Base-by-base conservation (phyloP, 1,140 invertebrate genomes). In the Lanistes nyassanus region DNA sequence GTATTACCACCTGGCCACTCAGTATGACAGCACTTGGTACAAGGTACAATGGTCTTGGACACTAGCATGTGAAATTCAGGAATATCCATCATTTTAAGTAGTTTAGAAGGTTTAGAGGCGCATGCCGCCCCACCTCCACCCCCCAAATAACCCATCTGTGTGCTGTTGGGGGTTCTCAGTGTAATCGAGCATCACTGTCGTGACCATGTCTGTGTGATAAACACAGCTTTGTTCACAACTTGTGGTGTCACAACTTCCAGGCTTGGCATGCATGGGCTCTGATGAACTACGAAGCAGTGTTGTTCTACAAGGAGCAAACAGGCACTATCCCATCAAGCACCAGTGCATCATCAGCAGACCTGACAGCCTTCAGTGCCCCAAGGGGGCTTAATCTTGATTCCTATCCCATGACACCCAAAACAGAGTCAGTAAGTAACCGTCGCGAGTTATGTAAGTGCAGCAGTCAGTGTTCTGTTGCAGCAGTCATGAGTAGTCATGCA, bases 221-320 rank as follows among this genome's bases (percentile, higher is more conserved):
- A 55, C 23, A 62, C n/a, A 31, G 69, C 21, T 77, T 70, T 71
- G 21, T 31, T 60, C 58, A 31, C 37, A 19, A 42, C 37, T 0
- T 60, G 47, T 55, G 21, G 23, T 42, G 34, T n/a, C n/a, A n/a
- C 64, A 51, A 66, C 58, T 97, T 97, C 84, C 96, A 99, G 92
- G 98, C 98, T 0, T 99, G 98, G 97, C 98, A 99, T 89, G 93
- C 97, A 3, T 98, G 95, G 92, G 98, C 98, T 0, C 98, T 97
- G 81, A 98, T 97, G 92, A 99, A 99, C 88, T 99, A 98, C 85
- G 97, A 99, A 89, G 95, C 97, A 0, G 96, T 99, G 21, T 85
- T 97, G 0, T 96, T 95, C 88, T 96, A 96, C 88, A 97, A 96
- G 88, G 94, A 94, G 78, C 91, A 92, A 82, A 81, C 62, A 65